A percentile compares a stretch with the other conserved stretches of the same genome.
Conservation (phyloP, 2,113 vertebrate species). For the Barbus barbus region DNA sequence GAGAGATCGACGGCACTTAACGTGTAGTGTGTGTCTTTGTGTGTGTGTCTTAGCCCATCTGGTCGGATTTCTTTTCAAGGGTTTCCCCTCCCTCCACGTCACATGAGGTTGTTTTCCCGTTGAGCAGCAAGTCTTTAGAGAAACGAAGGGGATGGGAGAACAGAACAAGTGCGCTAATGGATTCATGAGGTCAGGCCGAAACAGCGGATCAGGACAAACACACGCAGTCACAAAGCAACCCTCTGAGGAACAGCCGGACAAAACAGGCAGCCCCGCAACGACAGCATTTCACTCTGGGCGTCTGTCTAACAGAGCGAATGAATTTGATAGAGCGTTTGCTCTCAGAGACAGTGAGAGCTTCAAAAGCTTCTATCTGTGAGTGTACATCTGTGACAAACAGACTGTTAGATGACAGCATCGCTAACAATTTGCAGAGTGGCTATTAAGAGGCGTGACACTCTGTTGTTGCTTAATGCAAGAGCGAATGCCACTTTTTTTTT, state of each 20-base stretch:
- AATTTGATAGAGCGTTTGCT: slow-evolving; percentile 29
- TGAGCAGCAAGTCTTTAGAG: slow-evolving; percentile 20
- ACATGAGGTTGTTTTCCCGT: neutral
- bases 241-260: neutral
- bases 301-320: slow-evolving; percentile 32
- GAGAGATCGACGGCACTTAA: neutral
- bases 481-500: neutral
- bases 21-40: neutral
- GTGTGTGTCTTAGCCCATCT: slow-evolving; percentile 20
- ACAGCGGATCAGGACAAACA: neutral
- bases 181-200: slow-evolving; percentile 18
- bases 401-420: slow-evolving; percentile 21
- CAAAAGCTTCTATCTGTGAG: slow-evolving; percentile 17
- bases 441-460: neutral
- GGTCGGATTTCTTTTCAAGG: slow-evolving; percentile 14
- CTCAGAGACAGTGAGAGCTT: neutral
- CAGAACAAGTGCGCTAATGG: slow-evolving; percentile 18
- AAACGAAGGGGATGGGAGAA: neutral
- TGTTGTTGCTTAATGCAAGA: neutral
- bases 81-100: slow-evolving; percentile 14
- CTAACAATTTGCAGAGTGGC: slow-evolving; percentile 24
- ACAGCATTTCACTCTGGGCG: slow-evolving; percentile 14
- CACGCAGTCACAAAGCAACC: slow-evolving; percentile 6
- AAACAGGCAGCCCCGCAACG: neutral
- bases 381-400: slow-evolving; percentile 34